Base-by-base conservation (phyloP, 2,797 vertebrate species). In the Eulemur coronatus region DNA sequence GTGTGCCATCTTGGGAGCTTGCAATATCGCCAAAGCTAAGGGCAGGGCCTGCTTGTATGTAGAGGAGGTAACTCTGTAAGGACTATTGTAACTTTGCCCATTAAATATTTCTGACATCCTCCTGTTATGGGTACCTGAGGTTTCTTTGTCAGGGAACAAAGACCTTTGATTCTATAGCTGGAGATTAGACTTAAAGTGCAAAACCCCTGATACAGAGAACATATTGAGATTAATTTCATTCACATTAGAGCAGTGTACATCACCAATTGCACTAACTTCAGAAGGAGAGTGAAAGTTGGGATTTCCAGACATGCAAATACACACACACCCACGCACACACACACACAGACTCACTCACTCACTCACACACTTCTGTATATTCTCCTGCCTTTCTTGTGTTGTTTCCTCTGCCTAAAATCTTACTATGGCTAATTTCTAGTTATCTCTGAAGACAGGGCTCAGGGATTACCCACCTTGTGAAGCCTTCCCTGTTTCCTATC, bases 11-110 rank as follows among this genome's bases (percentile, higher is more conserved):
- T 95, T 95, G 93, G 81, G 33, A 86, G 11, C n/a, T 46, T 48
- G 43, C 9, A 41, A 46, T 75, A 46, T 35, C 94, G 93, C 75
- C 95, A 97, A 78, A 94, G 26, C 75, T 81, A 93, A 91, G 30
- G 59, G 4, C 9, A 91, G 15, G 18, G 6, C 20, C 63, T 88
- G 4, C 5, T 79, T 87, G 24, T 61, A 33, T 10, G n/a, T 30
- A 69, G 46, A 94, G 26, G 12, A 84, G 38, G 20, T 63, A 28
- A 84, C 20, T 89, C 35, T 80, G 2, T 41, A 28, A 87, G 43
- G 57, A 50, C n/a, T n/a, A 0, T 38, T 73, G 1, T 55, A 87
- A 78, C 13, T 69, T 28, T 93, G 12, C 4, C 4, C 4, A 57
- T 18, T 55, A 82, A 81, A 50, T 69, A 28, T 14, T n/a, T 73